These are phyloP conservation scores for Willowsia nigromaculata DNA, from an alignment of 2,888 invertebrate genomes.

Conservation along the genomic window DNA sequence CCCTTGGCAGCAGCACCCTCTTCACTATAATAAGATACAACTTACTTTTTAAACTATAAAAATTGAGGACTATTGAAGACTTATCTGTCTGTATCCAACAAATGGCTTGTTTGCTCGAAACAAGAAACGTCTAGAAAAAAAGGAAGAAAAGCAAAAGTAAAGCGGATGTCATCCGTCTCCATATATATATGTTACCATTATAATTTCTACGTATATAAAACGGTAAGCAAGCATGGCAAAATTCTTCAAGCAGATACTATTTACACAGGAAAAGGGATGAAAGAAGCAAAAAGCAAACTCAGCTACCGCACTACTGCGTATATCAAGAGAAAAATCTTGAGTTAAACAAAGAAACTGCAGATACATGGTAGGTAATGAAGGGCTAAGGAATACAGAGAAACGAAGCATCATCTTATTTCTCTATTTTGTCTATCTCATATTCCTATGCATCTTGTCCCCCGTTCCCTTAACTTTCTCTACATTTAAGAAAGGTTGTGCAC, in stretches of 20 bases:
- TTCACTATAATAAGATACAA: neutral
- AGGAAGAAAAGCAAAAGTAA: neutral
- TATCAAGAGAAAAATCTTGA: neutral
- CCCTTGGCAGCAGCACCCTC: neutral
- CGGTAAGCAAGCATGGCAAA: neutral
- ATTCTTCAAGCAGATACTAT: neutral
- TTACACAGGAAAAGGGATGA: neutral
- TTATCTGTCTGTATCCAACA: neutral
- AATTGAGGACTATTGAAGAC: neutral
- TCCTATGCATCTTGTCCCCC: neutral
- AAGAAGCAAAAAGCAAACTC: neutral
- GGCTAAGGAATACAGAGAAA: constrained; percentile 31
- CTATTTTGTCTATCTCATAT: neutral
- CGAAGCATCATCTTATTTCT: constrained; percentile 22
- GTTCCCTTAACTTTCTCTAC: constrained; percentile 18
- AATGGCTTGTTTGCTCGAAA: neutral
- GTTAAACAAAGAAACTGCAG: constrained; percentile 4
- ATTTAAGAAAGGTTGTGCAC: too few species aligned
- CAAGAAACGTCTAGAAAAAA: neutral
- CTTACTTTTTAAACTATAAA: neutral
- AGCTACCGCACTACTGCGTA: neutral
- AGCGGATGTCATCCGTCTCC: neutral
- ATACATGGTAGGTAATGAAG: constrained; percentile 3
- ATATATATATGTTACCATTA: neutral
- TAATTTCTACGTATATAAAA: neutral